These are phyloP conservation scores for Tribolium madens DNA, from an alignment of 1,140 invertebrate genomes.

Conservation along the genomic window DNA sequence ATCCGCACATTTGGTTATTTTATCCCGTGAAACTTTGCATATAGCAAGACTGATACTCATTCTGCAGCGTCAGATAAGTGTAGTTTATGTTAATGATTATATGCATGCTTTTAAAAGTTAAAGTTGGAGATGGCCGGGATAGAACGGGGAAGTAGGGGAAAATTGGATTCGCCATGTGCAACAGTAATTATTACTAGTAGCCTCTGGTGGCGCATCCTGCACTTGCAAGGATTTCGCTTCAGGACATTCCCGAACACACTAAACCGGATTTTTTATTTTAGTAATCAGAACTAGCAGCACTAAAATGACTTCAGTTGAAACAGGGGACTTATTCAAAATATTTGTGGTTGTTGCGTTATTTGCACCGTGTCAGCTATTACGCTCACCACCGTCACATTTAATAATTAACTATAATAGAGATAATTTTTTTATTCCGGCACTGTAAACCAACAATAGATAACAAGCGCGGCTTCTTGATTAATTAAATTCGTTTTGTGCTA, in stretches of 20 bases:
- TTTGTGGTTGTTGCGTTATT: conserved; percentile 38
- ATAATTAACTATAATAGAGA: conserved; percentile 4
- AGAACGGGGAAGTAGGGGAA: conserved; percentile 52
- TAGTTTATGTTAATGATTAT: conserved; percentile 64
- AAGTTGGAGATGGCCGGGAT: conserved; percentile 49
- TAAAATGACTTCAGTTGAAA: conserved; percentile 45
- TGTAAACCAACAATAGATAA: neutral
- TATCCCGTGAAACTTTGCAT: conserved; percentile 51
- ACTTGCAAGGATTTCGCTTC: conserved; percentile 56
- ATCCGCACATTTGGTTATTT: conserved; percentile 37
- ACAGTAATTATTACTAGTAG: conserved; percentile 64
- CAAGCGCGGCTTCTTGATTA: conserved; percentile 32
- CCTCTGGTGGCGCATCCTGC: conserved; percentile 61
- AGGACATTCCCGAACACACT: conserved; percentile 47
- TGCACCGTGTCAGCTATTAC: neutral
- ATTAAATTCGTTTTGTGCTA: conserved; percentile 33
- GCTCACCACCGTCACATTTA: conserved; percentile 1
- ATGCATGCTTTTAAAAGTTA: conserved; percentile 64
- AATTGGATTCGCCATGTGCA: conserved; percentile 62
- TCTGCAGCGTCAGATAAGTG: conserved; percentile 60
- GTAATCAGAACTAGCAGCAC: conserved; percentile 51
- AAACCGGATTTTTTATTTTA: conserved; percentile 51
- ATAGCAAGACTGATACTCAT: conserved; percentile 59
- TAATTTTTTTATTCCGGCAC: conserved; percentile 1
- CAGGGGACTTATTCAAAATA: conserved; percentile 43